phyloP scores from a whole-genome alignment of 2,888 invertebrate species.

The Dicyrtomina minuta region DNA sequence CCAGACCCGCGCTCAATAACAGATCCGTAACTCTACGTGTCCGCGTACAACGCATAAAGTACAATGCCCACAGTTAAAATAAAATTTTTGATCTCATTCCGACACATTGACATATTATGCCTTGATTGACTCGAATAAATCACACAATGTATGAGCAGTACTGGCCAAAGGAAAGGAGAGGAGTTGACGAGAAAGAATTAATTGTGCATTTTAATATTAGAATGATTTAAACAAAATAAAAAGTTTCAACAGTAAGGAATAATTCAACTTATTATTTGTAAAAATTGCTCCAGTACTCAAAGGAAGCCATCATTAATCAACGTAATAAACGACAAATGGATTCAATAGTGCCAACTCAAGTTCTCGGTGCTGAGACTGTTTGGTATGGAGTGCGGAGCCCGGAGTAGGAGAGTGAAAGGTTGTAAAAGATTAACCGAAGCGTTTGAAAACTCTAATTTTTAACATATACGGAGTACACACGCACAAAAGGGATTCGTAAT shows the following conservation, averaged over 20 bases:
- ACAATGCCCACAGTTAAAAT: too few species aligned
- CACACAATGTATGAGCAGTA: too few species aligned
- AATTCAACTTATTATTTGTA: too few species aligned
- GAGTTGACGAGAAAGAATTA: not conserved
- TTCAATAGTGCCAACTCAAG: constrained; percentile 4
- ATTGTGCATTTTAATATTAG: too few species aligned
- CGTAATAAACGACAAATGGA: constrained; percentile 28
- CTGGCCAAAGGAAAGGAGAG: not conserved
- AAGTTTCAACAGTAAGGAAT: too few species aligned
- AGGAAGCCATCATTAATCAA: constrained; percentile 27
- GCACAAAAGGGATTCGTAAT: not conserved
- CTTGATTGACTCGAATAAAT: too few species aligned
- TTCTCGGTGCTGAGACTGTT: not conserved
- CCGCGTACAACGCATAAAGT: too few species aligned
- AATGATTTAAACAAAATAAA: too few species aligned
- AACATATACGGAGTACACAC: not conserved
- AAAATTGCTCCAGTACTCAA: constrained; percentile 12
- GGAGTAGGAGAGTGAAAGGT: not conserved
- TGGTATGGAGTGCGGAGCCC: not conserved
- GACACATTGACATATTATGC: too few species aligned
- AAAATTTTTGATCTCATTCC: not conserved
- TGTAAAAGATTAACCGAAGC: not conserved
- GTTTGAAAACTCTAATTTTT: not conserved
- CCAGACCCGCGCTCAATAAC: too few species aligned
- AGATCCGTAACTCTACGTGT: too few species aligned